Evolutionary conservation across 2,888 invertebrate species (phyloP).

Genomic region (Onchidella celtica): DNA sequence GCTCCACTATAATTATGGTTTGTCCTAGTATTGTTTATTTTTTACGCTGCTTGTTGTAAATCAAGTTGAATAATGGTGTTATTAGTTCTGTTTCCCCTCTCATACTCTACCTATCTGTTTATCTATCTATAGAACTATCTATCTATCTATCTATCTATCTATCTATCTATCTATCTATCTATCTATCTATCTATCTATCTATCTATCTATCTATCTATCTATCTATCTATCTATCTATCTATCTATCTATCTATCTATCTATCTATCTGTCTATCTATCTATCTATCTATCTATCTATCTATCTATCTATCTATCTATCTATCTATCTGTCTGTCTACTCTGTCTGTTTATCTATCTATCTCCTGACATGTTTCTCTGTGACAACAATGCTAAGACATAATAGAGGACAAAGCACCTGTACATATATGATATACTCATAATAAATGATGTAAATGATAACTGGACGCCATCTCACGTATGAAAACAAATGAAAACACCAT

Average conservation of each 20-base stretch:
- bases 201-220: conserved; percentile 18
- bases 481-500: too few species aligned
- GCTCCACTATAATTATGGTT: too few species aligned
- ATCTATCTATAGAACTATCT: not conserved
- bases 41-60: too few species aligned
- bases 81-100: not conserved
- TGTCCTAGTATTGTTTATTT: too few species aligned
- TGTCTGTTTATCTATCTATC: not conserved
- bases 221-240: conserved; percentile 20
- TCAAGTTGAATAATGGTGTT: too few species aligned
- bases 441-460: too few species aligned
- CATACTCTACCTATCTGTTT: not conserved
- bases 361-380: not conserved
- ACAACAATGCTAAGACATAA: too few species aligned
- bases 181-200: conserved; percentile 32
- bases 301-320: conserved; percentile 9
- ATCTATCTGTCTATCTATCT: conserved; percentile 30
- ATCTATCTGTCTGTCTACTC: conserved; percentile 2
- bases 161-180: not conserved
- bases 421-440: too few species aligned
- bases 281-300: conserved; percentile 18
- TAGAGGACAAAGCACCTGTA: too few species aligned
- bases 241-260: conserved; percentile 18
- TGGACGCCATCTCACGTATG: too few species aligned
- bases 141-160: not conserved